Evolutionary conservation across 1,140 invertebrate genomes (phyloP).

Genomic region (Scaptomyza graminum): DNA sequence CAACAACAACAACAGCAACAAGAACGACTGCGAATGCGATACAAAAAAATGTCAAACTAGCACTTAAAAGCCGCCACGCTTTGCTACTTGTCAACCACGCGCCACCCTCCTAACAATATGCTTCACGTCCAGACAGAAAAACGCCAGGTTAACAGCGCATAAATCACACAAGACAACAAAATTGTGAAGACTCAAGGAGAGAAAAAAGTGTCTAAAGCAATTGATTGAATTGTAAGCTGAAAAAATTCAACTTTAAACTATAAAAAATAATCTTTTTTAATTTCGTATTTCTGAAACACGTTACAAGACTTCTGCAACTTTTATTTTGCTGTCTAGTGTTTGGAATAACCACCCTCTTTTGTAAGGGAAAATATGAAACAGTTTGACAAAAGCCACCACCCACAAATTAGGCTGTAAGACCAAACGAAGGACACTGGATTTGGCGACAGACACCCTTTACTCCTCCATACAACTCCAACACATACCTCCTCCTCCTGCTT

Average conservation of each 20-base stretch:
- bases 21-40: conserved; percentile 30
- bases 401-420: conserved; percentile 74
- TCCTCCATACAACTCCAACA: not conserved
- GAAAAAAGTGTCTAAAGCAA: not conserved
- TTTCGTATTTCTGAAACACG: no score
- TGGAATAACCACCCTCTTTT: conserved; percentile 46
- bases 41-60: conserved; percentile 76
- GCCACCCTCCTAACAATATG: conserved; percentile 76
- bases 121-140: conserved; percentile 59
- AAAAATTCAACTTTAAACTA: no score
- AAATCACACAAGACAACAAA: conserved; percentile 42
- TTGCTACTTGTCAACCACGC: conserved; percentile 79
- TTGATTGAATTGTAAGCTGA: no score
- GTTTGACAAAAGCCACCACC: conserved; percentile 80
- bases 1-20: conserved; percentile 41
- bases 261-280: no score
- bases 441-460: conserved; percentile 1
- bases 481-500: not conserved
- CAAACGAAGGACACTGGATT: conserved; percentile 25
- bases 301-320: not conserved
- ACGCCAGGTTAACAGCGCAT: conserved; percentile 15
- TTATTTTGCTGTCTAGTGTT: conserved; percentile 51
- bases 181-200: not conserved
- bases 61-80: conserved; percentile 80
- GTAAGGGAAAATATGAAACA: conserved; percentile 67